phyloP scores from a whole-genome alignment of 2,888 invertebrate species.

The Gandaritis pyraliata region DNA sequence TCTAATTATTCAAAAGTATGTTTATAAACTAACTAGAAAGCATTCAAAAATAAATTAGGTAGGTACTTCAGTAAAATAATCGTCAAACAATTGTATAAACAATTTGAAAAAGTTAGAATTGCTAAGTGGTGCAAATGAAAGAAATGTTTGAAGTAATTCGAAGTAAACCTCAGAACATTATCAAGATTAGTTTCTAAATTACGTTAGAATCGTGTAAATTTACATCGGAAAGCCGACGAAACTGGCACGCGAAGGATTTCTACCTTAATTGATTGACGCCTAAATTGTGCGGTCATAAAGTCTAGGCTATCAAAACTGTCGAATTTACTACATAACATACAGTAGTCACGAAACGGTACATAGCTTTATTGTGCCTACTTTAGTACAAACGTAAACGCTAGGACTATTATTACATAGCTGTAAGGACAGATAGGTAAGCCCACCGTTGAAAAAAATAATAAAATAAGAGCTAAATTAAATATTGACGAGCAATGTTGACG shows the following conservation, averaged over 20 bases:
- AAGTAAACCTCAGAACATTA: slow-evolving; percentile 30
- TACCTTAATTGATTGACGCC: slow-evolving; percentile 17
- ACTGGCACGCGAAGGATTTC: slow-evolving; percentile 37
- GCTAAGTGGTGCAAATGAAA: slow-evolving; percentile 11
- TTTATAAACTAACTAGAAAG: no score
- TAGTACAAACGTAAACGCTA: background rate
- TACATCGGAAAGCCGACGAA: slow-evolving; percentile 33
- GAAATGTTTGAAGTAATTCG: slow-evolving; percentile 26
- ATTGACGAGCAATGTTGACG: slow-evolving; percentile 55
- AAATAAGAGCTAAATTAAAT: slow-evolving; percentile 48
- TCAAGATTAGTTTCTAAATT: slow-evolving; percentile 42
- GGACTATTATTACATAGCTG: background rate
- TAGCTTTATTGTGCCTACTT: background rate
- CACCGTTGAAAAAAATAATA: slow-evolving; percentile 28
- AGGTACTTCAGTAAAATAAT: no score
- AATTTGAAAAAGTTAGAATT: no score
- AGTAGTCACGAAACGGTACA: slow-evolving; percentile 10
- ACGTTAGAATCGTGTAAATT: slow-evolving; percentile 39
- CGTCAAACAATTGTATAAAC: no score
- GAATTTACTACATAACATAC: slow-evolving; percentile 19
- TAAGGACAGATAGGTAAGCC: background rate
- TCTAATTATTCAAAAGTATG: no score
- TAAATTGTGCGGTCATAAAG: slow-evolving; percentile 20
- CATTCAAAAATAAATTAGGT: no score
- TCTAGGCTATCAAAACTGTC: slow-evolving; percentile 20